Conservation (phyloP, 2,888 invertebrate genomes). For the Pollenia griseotomentosa region DNA sequence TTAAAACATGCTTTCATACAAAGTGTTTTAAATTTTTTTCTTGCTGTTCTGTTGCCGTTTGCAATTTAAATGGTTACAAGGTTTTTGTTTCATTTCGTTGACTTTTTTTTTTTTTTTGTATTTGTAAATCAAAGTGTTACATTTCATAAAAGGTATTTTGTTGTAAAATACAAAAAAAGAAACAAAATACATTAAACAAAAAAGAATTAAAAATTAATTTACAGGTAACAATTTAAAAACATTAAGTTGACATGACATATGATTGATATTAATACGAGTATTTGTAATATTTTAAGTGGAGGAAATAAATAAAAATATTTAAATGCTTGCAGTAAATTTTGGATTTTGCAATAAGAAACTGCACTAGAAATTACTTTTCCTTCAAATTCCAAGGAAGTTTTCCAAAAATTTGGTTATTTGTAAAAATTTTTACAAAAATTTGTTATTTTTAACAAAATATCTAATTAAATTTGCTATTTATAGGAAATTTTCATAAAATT, state of each 20-base stretch:
- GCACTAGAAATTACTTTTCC: no score
- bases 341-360: no score
- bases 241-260: slow-evolving; percentile 53
- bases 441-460: no score
- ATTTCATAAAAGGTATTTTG: slow-evolving; percentile 37
- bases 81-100: slow-evolving; percentile 24
- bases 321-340: no score
- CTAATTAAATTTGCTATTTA: no score
- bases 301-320: background rate
- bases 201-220: slow-evolving; percentile 16
- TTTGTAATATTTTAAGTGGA: slow-evolving; percentile 8
- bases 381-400: no score
- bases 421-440: no score
- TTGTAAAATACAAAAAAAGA: slow-evolving; percentile 1
- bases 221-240: slow-evolving; percentile 25
- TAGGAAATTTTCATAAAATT: no score
- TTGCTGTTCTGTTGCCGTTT: background rate
- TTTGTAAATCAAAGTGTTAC: slow-evolving; percentile 59
- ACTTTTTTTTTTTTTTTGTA: background rate
- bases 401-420: no score
- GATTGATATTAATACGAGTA: slow-evolving; percentile 37
- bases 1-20: slow-evolving; percentile 58
- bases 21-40: background rate
- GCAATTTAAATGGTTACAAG: slow-evolving; percentile 57
- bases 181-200: background rate